Conservation (phyloP, 2,113 vertebrate genomes). For the Percopsis transmontana region DNA sequence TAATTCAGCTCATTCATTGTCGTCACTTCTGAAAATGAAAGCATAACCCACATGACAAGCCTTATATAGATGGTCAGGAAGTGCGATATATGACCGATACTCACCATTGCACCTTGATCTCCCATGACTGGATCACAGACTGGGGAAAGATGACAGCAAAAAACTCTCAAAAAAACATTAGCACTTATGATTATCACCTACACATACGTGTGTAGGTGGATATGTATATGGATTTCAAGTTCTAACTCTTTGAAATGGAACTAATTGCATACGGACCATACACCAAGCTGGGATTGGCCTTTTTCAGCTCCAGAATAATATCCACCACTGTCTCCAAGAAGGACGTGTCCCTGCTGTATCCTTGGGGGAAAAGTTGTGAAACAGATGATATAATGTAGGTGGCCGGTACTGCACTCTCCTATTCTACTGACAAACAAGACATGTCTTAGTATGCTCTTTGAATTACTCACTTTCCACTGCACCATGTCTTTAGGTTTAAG, state of each 20-base stretch:
- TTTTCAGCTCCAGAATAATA: conserved; percentile 91
- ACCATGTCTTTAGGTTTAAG: too few species aligned
- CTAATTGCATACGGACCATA: conserved; percentile 82
- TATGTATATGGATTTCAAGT: too few species aligned
- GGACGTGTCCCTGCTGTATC: conserved; percentile 90
- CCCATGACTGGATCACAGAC: conserved; percentile 96
- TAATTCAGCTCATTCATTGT: too few species aligned
- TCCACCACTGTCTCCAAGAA: conserved; percentile 93
- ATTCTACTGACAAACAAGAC: too few species aligned
- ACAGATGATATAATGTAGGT: too few species aligned
- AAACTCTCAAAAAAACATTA: conserved; percentile 1
- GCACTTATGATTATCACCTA: neutral
- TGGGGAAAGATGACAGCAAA: conserved; percentile 45
- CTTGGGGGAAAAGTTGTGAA: conserved; percentile 56
- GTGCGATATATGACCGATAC: conserved; percentile 30
- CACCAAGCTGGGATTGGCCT: conserved; percentile 84
- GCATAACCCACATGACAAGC: too few species aligned
- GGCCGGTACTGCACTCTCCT: too few species aligned
- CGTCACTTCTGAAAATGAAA: too few species aligned
- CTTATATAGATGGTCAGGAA: neutral
- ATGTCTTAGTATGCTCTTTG: too few species aligned
- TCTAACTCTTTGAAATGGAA: neutral
- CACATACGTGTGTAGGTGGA: too few species aligned
- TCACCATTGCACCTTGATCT: conserved; percentile 95
- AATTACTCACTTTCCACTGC: too few species aligned